phyloP scores from a whole-genome alignment of 1,140 invertebrate species.

The Cyclargus thomasi region DNA sequence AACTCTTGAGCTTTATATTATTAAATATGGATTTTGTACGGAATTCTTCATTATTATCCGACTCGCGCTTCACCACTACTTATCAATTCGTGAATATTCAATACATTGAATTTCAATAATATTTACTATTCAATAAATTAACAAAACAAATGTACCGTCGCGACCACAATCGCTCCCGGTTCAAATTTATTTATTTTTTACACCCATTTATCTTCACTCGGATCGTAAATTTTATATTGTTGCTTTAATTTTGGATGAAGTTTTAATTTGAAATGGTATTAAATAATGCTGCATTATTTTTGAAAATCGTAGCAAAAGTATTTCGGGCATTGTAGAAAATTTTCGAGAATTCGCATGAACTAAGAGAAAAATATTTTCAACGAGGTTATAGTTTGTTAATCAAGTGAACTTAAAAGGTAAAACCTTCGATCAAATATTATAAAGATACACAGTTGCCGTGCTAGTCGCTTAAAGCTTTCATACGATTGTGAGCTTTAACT shows the following conservation, averaged over 20 bases:
- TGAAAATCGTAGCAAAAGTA: no score
- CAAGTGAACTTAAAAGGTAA: no score
- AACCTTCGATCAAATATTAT: no score
- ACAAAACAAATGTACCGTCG: neutral
- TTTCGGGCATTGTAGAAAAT: neutral
- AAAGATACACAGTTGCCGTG: no score
- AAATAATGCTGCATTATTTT: neutral
- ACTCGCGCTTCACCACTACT: neutral
- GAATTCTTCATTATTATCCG: no score
- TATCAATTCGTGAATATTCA: neutral
- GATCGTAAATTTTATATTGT: neutral
- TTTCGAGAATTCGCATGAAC: no score
- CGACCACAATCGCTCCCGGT: neutral
- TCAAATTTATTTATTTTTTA: neutral
- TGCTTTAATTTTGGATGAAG: neutral
- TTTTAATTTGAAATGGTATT: neutral
- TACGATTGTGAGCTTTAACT: no score
- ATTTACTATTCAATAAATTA: conserved; percentile 4
- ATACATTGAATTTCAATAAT: neutral
- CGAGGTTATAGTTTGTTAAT: no score
- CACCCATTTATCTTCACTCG: neutral
- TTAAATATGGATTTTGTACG: no score
- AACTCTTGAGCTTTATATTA: no score
- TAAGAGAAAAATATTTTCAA: no score
- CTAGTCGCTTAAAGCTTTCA: no score